Base-by-base conservation (phyloP, 2,888 invertebrate genomes). In the Tuberolachnus salignus region DNA sequence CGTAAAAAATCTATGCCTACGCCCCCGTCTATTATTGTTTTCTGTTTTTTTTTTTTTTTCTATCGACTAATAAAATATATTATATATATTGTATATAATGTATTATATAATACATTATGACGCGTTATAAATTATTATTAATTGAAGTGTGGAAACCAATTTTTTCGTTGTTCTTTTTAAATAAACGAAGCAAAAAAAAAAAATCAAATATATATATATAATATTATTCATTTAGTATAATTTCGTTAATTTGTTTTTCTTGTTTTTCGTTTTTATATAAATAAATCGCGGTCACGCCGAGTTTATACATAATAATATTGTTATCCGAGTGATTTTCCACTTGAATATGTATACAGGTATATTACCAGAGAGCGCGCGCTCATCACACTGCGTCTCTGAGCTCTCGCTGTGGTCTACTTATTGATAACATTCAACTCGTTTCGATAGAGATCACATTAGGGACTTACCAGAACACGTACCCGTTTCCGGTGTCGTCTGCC, bases 361-460 rank as follows among this genome's bases (percentile, higher is more conserved):
- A 34, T 4, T 34, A 34, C 34, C 26, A 16, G 1, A 13, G 16
- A 70, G 44, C 23, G 21, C 16, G 44, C 10, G 16, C 19, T 3
- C 8, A 14, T 64, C n/a, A 6, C 34, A 51, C 51, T 51, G 16
- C n/a, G 16, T 51, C 14, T 51, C 51, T n/a, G n/a, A n/a, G n/a
- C n/a, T 51, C 51, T 16, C 34, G 51, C 21, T 4, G 21, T 61
- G 61, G 61, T 61, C 61, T 64, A 64, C 46, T 64, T 46, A 46
- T 64, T 44, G 16, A n/a, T 61, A 42, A 61, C n/a, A 42, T 63
- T 63, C 63, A 44, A 74, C 74, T 55, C 14, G 64, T 74, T 23
- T 44, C 53, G 74, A 74, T 74, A 74, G 51, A 64, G 64, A 74
- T 74, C 64, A 74, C 74, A 74, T 74, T 74, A 74, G 44, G 63